Conservation (phyloP, 2,113 vertebrate species). For the Puma concolor region DNA sequence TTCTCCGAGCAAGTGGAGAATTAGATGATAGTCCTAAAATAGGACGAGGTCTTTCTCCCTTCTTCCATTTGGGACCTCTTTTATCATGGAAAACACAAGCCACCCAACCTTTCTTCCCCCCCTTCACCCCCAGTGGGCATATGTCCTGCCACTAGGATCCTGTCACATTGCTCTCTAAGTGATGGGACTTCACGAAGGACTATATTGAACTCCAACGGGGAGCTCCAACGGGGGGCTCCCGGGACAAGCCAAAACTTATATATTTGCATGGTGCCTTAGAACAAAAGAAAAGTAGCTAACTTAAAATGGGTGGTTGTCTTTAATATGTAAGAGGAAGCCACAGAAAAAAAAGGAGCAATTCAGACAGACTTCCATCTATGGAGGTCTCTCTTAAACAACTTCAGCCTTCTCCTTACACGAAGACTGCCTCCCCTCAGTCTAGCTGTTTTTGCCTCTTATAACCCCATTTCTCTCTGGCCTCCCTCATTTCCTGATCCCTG, state of each 20-base stretch:
- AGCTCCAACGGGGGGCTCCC: background rate
- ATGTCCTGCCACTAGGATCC: background rate
- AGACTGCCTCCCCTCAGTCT: background rate
- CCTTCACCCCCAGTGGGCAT: background rate
- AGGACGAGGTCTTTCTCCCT: background rate
- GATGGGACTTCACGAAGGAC: background rate
- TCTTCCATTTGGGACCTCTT: background rate
- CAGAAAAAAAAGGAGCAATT: background rate
- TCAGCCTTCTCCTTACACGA: background rate
- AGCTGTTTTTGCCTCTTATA: background rate
- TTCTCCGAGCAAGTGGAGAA: background rate
- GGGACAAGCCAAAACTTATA: background rate
- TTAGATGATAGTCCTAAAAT: background rate
- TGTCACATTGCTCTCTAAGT: background rate
- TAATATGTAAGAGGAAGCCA: background rate
- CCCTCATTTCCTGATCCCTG: background rate
- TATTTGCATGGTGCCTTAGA: background rate
- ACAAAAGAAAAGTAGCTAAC: slow-evolving; percentile 35
- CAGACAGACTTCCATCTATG: background rate
- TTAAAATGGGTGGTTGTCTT: background rate
- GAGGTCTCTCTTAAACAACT: background rate
- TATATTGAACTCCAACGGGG: background rate
- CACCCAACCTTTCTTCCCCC: background rate
- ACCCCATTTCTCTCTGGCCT: background rate
- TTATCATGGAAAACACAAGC: background rate